Evolutionary conservation across 1,140 invertebrate species (phyloP), one percentile per base, ranked within the genome.

Genomic region (Sitodiplosis mosellana): DNA sequence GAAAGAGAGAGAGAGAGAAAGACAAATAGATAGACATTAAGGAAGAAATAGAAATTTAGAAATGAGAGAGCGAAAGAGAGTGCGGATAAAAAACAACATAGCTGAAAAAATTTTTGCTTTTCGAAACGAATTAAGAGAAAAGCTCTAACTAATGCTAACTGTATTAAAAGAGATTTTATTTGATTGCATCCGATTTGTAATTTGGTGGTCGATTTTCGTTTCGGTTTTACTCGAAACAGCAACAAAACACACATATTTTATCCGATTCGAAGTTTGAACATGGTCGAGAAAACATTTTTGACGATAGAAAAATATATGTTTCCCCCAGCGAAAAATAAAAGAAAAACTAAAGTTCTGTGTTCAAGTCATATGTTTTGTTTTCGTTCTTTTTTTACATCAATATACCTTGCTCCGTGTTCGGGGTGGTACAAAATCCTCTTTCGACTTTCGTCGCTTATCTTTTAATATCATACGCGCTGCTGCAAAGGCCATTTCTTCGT

Each of bases 381-480:
- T 34, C 8, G n/a, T 36, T 21, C 18, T 38, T 27, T 27, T 27
- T 27, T 27, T 10, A 27, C 27, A 27, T 27, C 27, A 44, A 36
- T 55, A 72, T 83, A 83, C 81, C 81, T 85, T 83, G 75, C 79
- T 83, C 58, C 78, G 74, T 54, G 76, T 81, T 60, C 80, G 66
- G 41, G 69, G 68, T 46, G 66, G 60, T 4, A 17, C 14, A 60
- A 78, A 80, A 59, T 83, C 80, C 62, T 84, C 82, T 59, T 83
- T 84, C 22, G 80, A 83, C 72, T 83, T 82, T 57, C 80, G 69
- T 49, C 80, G 65, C 61, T 83, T 83, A 59, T 83, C 80, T 68
- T 83, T 83, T 45, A 83, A 65, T 54, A 85, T 85, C 81, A 85
- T 84, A 42, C 82, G 72, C 48, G 81, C 81, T 33, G 81, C 82